Base-by-base conservation (phyloP, 2,888 invertebrate genomes). In the Conops quadrifasciatus region DNA sequence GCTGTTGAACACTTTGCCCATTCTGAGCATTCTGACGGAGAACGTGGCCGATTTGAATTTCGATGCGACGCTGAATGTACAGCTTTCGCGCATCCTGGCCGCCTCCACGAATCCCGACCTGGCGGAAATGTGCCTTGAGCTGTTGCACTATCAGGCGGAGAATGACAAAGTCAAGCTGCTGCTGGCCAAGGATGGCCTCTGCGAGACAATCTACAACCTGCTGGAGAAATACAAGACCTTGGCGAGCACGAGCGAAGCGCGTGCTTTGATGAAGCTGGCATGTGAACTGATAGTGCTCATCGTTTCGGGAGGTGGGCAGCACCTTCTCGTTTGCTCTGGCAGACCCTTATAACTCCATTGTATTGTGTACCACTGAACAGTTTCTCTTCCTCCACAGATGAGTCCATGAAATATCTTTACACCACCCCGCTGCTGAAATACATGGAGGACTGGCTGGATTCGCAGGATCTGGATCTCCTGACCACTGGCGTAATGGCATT, bases 331-430 rank as follows among this genome's bases (percentile, higher is more conserved):
- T 63, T 13, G n/a, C n/a, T n/a, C n/a, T n/a, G n/a, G n/a, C n/a
- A n/a, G n/a, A n/a, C n/a, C n/a, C n/a, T n/a, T n/a, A n/a, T n/a
- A n/a, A n/a, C n/a, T n/a, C n/a, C n/a, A n/a, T 36, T 36, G 36
- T 36, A 7, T 36, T 36, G 36, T 36, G 36, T 36, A 36, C 9
- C 9, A 36, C 36, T 36, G 9, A 36, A n/a, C n/a, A n/a, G n/a
- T n/a, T n/a, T n/a, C n/a, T n/a, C n/a, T n/a, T n/a, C n/a, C n/a
- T n/a, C n/a, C 76, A 0, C 81, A 95, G 96, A 96, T 87, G 92
- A 93, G 77, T 94, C 95, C 68, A 96, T 96, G 95, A 90, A 93
- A 76, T 87, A 90, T 67, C 87, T 96, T n/a, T 96, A 94, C 83
- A 89, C 90, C 58, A 89, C 91, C 65, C 75, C 91, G 91, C 13